Percentiles rank a stretch among this genome's conserved stretches.
These are phyloP conservation scores for Mercenaria mercenaria DNA, from an alignment of 1,140 invertebrate genomes.

Conservation along the genomic window DNA sequence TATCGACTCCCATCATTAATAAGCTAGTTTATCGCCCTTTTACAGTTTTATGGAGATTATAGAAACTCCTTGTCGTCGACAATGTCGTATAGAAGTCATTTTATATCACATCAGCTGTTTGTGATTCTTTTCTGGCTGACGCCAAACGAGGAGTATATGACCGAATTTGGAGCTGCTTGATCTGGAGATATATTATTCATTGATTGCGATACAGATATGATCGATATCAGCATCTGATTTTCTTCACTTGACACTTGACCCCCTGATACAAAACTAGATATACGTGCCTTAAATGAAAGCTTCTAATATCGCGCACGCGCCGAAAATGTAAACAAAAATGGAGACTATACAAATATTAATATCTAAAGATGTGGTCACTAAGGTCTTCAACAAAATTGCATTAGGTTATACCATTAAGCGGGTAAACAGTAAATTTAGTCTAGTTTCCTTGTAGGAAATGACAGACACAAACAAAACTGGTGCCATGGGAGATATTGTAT, in stretches of 20 bases:
- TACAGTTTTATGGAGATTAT: slow-evolving; percentile 52
- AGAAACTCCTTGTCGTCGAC: slow-evolving; percentile 34
- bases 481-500: slow-evolving; percentile 53
- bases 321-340: slow-evolving; percentile 62
- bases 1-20: slow-evolving; percentile 18
- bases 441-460: slow-evolving; percentile 53
- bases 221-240: slow-evolving; percentile 54
- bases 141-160: slow-evolving; percentile 37
- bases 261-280: slow-evolving; percentile 35
- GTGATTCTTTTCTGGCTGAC: slow-evolving; percentile 9
- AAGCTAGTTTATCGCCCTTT: slow-evolving; percentile 42
- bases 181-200: slow-evolving; percentile 35
- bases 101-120: slow-evolving; percentile 50
- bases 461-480: slow-evolving; percentile 60
- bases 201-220: slow-evolving; percentile 41
- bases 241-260: slow-evolving; percentile 59
- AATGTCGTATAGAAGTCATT: slow-evolving; percentile 51
- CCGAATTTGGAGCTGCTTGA: slow-evolving; percentile 34
- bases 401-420: slow-evolving; percentile 59
- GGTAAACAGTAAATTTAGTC: slow-evolving; percentile 64
- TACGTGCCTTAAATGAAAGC: slow-evolving; percentile 61
- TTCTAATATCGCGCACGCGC: slow-evolving; percentile 63
- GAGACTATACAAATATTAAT: slow-evolving; percentile 69
- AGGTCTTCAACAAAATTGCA: slow-evolving; percentile 58
- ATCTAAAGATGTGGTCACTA: slow-evolving; percentile 64